phyloP scores from a whole-genome alignment of 2,888 invertebrate species.

The Luperina nickerlii region DNA sequence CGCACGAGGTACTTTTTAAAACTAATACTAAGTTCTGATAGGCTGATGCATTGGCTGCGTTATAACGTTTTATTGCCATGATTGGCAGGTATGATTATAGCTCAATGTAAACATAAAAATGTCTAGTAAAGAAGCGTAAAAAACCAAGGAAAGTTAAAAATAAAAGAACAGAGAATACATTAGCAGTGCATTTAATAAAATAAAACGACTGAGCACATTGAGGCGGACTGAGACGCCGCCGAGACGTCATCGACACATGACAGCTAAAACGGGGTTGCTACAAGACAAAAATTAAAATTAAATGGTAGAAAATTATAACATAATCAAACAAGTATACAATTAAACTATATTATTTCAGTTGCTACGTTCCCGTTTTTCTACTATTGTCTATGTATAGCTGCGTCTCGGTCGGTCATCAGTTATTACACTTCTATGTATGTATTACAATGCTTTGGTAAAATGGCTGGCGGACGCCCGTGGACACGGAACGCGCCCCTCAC shows the following conservation, averaged over 20 bases:
- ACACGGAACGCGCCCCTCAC: constrained; percentile 38
- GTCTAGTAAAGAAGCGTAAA: constrained; percentile 27
- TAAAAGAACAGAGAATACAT: constrained; percentile 77
- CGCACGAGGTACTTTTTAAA: neutral
- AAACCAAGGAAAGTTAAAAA: constrained; percentile 64
- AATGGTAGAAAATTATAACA: constrained; percentile 52
- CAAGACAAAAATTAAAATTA: constrained; percentile 51
- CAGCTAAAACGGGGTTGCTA: constrained; percentile 43
- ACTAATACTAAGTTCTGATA: neutral
- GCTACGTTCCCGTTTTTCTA: constrained; percentile 22
- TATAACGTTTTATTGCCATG: neutral
- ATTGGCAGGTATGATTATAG: constrained; percentile 29
- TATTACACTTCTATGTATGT: constrained; percentile 63
- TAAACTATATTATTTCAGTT: constrained; percentile 46
- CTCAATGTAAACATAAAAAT: constrained; percentile 3
- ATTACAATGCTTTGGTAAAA: constrained; percentile 75
- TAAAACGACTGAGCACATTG: constrained; percentile 81
- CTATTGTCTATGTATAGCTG: constrained; percentile 14
- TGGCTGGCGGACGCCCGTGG: constrained; percentile 70
- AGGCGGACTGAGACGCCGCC: constrained; percentile 75
- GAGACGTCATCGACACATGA: constrained; percentile 46
- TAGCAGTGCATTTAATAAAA: constrained; percentile 87
- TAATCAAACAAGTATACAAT: constrained; percentile 49
- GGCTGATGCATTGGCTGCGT: constrained; percentile 11
- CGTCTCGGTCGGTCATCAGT: constrained; percentile 49